These are phyloP conservation scores for Diadema setosum DNA, from an alignment of 35 echinoderm and acorn worm species.

Conservation along the genomic window DNA sequence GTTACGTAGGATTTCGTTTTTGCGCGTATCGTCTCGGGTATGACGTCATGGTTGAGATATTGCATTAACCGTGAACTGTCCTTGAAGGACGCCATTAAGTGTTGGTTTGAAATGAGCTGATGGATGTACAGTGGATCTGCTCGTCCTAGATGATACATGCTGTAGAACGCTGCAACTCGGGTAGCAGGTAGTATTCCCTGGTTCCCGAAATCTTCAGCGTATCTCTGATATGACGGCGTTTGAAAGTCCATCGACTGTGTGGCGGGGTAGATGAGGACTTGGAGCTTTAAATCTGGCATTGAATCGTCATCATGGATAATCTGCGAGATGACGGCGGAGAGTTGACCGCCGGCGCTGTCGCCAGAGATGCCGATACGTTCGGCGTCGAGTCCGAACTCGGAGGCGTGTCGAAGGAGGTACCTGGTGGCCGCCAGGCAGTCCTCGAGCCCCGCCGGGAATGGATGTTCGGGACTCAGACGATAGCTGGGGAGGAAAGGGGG, in stretches of 20 bases:
- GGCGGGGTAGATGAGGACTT: conserved; percentile 44
- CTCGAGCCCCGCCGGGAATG: conserved; percentile 31
- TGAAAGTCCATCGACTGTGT: conserved; percentile 31
- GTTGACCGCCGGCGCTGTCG: conserved; percentile 70
- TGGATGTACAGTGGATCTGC: neutral
- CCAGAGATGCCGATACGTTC: conserved; percentile 50
- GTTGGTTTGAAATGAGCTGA: conserved; percentile 8
- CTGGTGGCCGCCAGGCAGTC: conserved; percentile 36
- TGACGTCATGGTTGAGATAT: conserved; percentile 4
- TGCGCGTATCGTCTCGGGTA: conserved; percentile 2
- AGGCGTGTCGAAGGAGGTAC: conserved; percentile 40
- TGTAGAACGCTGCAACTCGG: neutral
- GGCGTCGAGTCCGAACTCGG: conserved; percentile 41
- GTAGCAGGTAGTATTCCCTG: conserved; percentile 9
- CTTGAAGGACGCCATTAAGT: neutral
- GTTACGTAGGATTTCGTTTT: neutral
- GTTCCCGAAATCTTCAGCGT: neutral
- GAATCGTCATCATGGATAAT: conserved; percentile 9
- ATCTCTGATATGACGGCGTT: conserved; percentile 47
- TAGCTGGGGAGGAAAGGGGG: conserved; percentile 60
- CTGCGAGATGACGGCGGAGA: conserved; percentile 49
- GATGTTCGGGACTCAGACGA: conserved; percentile 48
- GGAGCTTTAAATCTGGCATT: conserved; percentile 42
- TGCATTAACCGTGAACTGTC: neutral
- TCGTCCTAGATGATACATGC: neutral